Conservation (phyloP, 2,888 invertebrate species). For the Danaus chrysippus region DNA sequence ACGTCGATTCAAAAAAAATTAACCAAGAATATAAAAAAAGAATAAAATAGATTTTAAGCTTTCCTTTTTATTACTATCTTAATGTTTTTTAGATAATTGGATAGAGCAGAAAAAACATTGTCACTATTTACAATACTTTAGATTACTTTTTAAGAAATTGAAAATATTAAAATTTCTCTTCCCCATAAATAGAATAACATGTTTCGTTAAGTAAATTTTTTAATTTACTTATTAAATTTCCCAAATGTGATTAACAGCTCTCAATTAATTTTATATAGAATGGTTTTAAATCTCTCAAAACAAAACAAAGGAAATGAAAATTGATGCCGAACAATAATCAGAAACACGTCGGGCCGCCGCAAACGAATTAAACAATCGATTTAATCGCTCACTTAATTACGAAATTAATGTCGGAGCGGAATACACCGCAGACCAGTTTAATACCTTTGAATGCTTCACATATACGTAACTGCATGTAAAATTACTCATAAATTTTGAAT, state of each 20-base stretch:
- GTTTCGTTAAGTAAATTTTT: too few species aligned
- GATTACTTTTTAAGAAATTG: too few species aligned
- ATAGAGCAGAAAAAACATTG: too few species aligned
- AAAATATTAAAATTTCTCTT: too few species aligned
- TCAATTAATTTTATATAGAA: neutral
- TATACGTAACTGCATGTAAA: slow-evolving; percentile 10
- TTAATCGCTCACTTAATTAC: slow-evolving; percentile 66
- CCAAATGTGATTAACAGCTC: neutral
- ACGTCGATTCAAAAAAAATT: too few species aligned
- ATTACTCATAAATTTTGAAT: slow-evolving; percentile 4
- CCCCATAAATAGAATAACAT: too few species aligned
- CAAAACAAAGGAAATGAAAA: slow-evolving; percentile 23
- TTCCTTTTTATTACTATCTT: too few species aligned
- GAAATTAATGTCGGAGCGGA: slow-evolving; percentile 58
- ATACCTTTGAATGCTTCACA: slow-evolving; percentile 24
- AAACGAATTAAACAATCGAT: slow-evolving; percentile 67
- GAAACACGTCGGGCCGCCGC: slow-evolving; percentile 45
- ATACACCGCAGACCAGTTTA: slow-evolving; percentile 36
- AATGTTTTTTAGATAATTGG: too few species aligned
- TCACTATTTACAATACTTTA: too few species aligned
- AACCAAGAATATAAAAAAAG: too few species aligned
- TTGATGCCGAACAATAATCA: slow-evolving; percentile 41
- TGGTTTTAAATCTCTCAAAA: slow-evolving; percentile 10
- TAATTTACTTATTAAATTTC: too few species aligned
- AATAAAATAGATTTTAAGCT: too few species aligned